Percentiles rank a stretch among this genome's conserved stretches.
These are phyloP conservation scores for Orchesellides sinensis DNA, from an alignment of 2,888 invertebrate genomes.

Conservation along the genomic window DNA sequence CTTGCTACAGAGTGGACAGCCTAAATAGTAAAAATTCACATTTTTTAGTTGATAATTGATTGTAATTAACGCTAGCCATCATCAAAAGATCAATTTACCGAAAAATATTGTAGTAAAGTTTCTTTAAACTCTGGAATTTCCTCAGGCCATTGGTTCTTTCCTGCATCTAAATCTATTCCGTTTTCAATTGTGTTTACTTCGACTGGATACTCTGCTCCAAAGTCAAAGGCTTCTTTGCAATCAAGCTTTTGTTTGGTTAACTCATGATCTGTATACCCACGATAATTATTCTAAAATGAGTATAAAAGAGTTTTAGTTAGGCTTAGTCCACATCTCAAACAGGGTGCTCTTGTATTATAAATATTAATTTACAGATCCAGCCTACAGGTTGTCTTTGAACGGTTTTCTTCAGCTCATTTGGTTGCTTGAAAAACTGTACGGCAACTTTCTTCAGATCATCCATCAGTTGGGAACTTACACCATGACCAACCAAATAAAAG, in stretches of 20 bases:
- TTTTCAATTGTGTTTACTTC: conserved; percentile 22
- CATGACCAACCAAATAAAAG: conserved; percentile 69
- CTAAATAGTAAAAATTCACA: conserved; percentile 30
- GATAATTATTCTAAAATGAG: conserved; percentile 60
- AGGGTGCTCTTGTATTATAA: too few species aligned
- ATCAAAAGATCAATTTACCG: conserved; percentile 26
- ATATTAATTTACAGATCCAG: too few species aligned
- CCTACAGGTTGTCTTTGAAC: conserved; percentile 64
- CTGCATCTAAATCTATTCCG: conserved; percentile 53
- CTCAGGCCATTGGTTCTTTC: conserved; percentile 63
- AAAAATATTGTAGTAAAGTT: conserved; percentile 34
- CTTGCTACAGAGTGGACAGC: conserved; percentile 50
- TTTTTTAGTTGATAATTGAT: background rate
- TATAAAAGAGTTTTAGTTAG: too few species aligned
- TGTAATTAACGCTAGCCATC: background rate
- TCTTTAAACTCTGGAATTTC: conserved; percentile 53
- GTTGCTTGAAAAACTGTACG: conserved; percentile 62
- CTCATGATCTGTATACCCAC: conserved; percentile 66
- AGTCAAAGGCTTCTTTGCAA: conserved; percentile 67
- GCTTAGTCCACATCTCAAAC: too few species aligned
- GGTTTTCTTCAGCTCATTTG: conserved; percentile 61
- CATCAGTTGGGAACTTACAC: conserved; percentile 37
- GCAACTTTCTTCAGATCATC: conserved; percentile 47
- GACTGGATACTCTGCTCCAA: conserved; percentile 30
- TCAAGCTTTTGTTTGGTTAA: conserved; percentile 61